A percentile compares a stretch with the other conserved stretches of the same genome.
phyloP scores from a whole-genome alignment of 2,797 vertebrate genomes.

The Novumbra hubbsi region DNA sequence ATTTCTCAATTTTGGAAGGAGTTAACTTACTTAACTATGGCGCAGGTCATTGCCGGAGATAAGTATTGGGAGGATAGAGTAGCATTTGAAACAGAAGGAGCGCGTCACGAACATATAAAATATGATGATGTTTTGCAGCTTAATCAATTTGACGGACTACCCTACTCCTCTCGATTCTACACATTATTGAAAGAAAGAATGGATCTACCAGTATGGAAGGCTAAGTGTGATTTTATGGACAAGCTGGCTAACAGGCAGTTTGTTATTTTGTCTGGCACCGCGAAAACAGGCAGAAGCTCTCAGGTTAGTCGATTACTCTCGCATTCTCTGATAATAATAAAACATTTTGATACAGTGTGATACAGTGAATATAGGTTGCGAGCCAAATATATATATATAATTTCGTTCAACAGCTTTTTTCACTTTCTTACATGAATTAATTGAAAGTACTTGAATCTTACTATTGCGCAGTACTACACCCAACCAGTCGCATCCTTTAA shows the following conservation, averaged over 20 bases:
- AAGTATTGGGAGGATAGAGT: constrained; percentile 43
- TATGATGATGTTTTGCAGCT: constrained; percentile 80
- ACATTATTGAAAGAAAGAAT: constrained; percentile 84
- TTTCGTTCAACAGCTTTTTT: not conserved
- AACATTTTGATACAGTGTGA: not conserved
- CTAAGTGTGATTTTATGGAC: constrained; percentile 82
- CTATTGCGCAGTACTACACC: not conserved
- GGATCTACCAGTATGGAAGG: constrained; percentile 82
- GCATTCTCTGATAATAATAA: not conserved
- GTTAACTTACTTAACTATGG: constrained; percentile 43
- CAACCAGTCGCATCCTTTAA: not conserved
- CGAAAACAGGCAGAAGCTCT: constrained; percentile 87
- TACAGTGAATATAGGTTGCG: not conserved
- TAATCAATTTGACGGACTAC: constrained; percentile 91
- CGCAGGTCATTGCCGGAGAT: constrained; percentile 46
- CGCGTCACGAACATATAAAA: constrained; percentile 60
- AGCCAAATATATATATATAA: not conserved
- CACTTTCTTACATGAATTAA: not conserved
- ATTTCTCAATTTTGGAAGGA: not conserved
- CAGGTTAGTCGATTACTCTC: constrained; percentile 76
- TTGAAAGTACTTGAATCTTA: not conserved
- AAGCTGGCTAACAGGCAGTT: constrained; percentile 78
- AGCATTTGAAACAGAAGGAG: constrained; percentile 59
- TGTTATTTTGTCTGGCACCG: constrained; percentile 80
- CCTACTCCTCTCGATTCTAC: constrained; percentile 91